Evolutionary conservation across 2,888 invertebrate genomes (phyloP), one percentile per base, ranked within the genome.

Genomic region (Gonocerus acuteangulatus): DNA sequence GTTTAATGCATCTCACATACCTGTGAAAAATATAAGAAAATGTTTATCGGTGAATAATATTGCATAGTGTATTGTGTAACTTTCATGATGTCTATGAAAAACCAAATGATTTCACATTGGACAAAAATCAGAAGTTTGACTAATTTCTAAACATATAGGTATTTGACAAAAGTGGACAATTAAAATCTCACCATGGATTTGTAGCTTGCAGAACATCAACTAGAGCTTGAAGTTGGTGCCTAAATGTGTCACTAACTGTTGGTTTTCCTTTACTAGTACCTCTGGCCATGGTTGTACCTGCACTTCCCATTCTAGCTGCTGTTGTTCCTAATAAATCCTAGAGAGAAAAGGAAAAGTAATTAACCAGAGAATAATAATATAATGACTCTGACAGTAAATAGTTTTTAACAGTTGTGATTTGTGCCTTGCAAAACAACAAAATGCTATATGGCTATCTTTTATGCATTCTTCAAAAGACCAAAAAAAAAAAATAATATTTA

Each of bases 1-100:
- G 93, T 71, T 94, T 94, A 70, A 94, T 93, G 73, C 94, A 94
- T 47, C 94, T 82, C 34, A 92, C 92, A 74, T 93, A 89, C 85
- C 85, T 85, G 62, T 3, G 67, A 57, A 61, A 51, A 64, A 60
- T 68, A 39, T 32, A n/a, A n/a, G n/a, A n/a, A n/a, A n/a, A n/a
- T n/a, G n/a, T n/a, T n/a, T n/a, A n/a, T n/a, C n/a, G n/a, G n/a
- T n/a, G n/a, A n/a, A n/a, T n/a, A n/a, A n/a, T n/a, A n/a, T n/a
- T n/a, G n/a, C n/a, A n/a, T n/a, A n/a, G n/a, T n/a, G n/a, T n/a
- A n/a, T n/a, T n/a, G n/a, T n/a, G n/a, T n/a, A n/a, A n/a, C n/a
- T n/a, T n/a, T n/a, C n/a, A n/a, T n/a, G n/a, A n/a, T n/a, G n/a
- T n/a, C n/a, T n/a, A n/a, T n/a, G n/a, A n/a, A n/a, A n/a, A n/a